Conservation (phyloP, 2,113 vertebrate species). For the Notarius quadriscutis region DNA sequence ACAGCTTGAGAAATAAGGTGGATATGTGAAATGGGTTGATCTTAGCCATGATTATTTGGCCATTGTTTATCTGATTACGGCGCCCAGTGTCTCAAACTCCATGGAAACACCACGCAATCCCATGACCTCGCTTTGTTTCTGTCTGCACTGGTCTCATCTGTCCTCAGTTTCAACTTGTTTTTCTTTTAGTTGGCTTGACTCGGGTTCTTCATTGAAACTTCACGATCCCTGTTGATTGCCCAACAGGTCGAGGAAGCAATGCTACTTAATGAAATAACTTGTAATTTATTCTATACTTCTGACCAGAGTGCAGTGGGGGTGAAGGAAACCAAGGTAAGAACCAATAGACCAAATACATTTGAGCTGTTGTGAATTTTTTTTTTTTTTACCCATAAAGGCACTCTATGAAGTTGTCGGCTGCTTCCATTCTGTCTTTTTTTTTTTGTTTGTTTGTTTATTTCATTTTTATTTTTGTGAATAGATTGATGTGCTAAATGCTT, state of each 20-base stretch:
- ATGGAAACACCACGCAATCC: conserved; percentile 62
- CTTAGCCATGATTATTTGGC: neutral
- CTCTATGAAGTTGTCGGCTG: conserved; percentile 48
- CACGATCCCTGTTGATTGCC: conserved; percentile 79
- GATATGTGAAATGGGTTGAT: neutral
- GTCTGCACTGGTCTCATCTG: conserved; percentile 62
- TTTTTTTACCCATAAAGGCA: conserved; percentile 32
- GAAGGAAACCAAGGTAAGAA: conserved; percentile 76
- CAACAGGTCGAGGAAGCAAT: conserved; percentile 81
- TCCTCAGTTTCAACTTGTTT: conserved; percentile 73
- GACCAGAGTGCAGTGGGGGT: conserved; percentile 80
- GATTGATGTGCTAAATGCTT: conserved; percentile 39
- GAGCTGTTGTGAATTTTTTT: conserved; percentile 28
- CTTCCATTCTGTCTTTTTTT: conserved; percentile 49
- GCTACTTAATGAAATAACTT: conserved; percentile 83
- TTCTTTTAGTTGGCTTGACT: conserved; percentile 71
- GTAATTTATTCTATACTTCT: conserved; percentile 81
- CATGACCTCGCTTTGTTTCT: conserved; percentile 58
- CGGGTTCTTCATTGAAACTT: conserved; percentile 75
- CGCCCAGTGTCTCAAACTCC: conserved; percentile 46
- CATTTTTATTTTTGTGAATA: conserved; percentile 37
- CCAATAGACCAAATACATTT: conserved; percentile 40
- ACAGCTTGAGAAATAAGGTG: neutral
- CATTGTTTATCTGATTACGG: neutral
- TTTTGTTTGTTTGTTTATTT: conserved; percentile 11